Percentiles rank a stretch among this genome's conserved stretches.
Conservation (phyloP, 2,888 invertebrate genomes). For the Congeria kusceri region DNA sequence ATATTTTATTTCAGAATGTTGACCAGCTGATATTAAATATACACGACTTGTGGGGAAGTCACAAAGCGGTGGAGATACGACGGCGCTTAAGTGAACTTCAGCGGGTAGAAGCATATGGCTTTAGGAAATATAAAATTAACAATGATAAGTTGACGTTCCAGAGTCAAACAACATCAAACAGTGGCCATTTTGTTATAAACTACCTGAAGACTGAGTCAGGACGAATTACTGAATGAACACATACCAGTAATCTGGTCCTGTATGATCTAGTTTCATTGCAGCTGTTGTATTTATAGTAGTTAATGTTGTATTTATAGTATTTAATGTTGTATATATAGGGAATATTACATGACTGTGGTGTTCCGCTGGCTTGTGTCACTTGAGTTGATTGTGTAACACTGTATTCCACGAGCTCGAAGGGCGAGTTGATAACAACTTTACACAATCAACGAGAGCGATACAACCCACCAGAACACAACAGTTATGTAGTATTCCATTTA, state of each 20-base stretch:
- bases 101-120: constrained; percentile 68
- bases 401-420: no score
- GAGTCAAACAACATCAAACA: constrained; percentile 26
- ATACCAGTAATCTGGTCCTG: background rate
- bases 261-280: no score
- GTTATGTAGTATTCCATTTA: no score
- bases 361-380: no score
- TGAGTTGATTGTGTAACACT: no score
- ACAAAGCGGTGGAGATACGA: constrained; percentile 53
- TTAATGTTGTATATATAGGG: no score
- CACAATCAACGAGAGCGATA: no score
- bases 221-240: background rate
- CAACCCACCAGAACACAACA: no score
- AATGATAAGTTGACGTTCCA: constrained; percentile 58
- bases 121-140: constrained; percentile 62
- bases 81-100: constrained; percentile 71
- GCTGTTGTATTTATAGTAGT: background rate
- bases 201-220: constrained; percentile 54
- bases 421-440: no score
- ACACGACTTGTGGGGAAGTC: constrained; percentile 31
- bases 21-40: constrained; percentile 70
- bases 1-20: constrained; percentile 64
- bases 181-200: constrained; percentile 54
- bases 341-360: no score
- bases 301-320: background rate